Base-by-base conservation (phyloP, 2,797 vertebrate species). In the Carduelis carduelis region DNA sequence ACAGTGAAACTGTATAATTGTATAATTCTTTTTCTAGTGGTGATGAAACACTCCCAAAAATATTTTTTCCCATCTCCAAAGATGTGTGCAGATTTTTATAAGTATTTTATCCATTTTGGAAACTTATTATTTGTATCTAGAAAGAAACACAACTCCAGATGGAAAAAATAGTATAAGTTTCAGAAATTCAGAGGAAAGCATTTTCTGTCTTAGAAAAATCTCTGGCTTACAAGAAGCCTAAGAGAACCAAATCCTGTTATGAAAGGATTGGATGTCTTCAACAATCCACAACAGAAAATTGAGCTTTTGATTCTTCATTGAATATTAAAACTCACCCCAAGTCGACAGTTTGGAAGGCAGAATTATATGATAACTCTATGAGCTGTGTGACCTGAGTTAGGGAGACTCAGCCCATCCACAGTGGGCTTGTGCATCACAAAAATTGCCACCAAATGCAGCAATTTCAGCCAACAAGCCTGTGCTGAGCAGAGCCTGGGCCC, bases 181-280 rank as follows among this genome's bases (percentile, higher is more conserved):
- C 50, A 83, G 46, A 85, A 89, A 88, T 83, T 55, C 65, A 90
- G 66, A 65, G 41, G 8, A 86, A 86, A 64, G 5, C 2, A 59
- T 20, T 81, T 83, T 88, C 57, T 85, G 26, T 53, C 50, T 90
- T 35, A 34, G 41, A 75, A 86, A 83, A 70, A 52, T 32, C 22
- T 49, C 37, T 18, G 26, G n/a, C 71, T 70, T 43, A 75, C 47
- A 20, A 82, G 80, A 92, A 90, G 57, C 37, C 88, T 81, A 93
- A 89, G 59, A 72, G 69, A 93, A 95, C 75, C 47, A 90, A 89
- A 79, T 65, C 11, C 5, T 91, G 74, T 93, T 76, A 95, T n/a
- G 57, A 94, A 88, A 93, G 20, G 53, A 64, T 8, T 78, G 50
- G 39, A 55, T 53, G 30, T 30, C 46, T 89, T 80, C 60, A 74